Evolutionary conservation across 2,888 invertebrate species (phyloP).

Genomic region (Drosophila imparisetae): DNA sequence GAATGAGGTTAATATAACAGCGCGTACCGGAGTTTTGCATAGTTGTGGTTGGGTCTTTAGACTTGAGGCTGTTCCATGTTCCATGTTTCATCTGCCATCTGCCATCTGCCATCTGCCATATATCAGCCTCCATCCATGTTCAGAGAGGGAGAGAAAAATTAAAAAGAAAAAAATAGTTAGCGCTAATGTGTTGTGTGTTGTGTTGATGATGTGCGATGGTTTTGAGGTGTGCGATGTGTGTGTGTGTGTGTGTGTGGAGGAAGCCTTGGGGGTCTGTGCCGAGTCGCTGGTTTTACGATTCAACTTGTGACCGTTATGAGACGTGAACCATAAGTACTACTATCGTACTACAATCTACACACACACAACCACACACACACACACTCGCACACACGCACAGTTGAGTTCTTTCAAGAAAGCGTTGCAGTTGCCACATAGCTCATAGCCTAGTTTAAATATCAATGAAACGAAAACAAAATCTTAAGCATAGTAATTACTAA

Average conservation of each 20-base stretch:
- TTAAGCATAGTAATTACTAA: slow-evolving; percentile 39
- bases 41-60: slow-evolving; percentile 64
- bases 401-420: slow-evolving; percentile 55
- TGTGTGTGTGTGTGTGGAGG: slow-evolving; percentile 20
- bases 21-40: slow-evolving; percentile 63
- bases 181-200: slow-evolving; percentile 26
- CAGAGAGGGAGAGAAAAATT: slow-evolving; percentile 6
- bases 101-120: slow-evolving; percentile 4
- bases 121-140: slow-evolving; percentile 21
- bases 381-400: slow-evolving; percentile 34
- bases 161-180: slow-evolving; percentile 42
- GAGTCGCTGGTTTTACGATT: slow-evolving; percentile 65
- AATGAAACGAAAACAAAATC: slow-evolving; percentile 18
- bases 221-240: slow-evolving; percentile 45
- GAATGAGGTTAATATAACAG: slow-evolving; percentile 77
- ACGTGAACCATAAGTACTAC: slow-evolving; percentile 38
- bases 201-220: slow-evolving; percentile 53
- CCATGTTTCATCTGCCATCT: neutral
- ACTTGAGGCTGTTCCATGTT: slow-evolving; percentile 13
- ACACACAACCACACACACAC: slow-evolving; percentile 14
- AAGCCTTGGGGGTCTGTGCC: slow-evolving; percentile 68
- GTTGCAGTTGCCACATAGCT: slow-evolving; percentile 20
- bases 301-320: slow-evolving; percentile 67
- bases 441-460: slow-evolving; percentile 40
- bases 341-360: slow-evolving; percentile 16